Evolutionary conservation across 2,888 invertebrate genomes (phyloP).

Genomic region (Ormyrus labotus): DNA sequence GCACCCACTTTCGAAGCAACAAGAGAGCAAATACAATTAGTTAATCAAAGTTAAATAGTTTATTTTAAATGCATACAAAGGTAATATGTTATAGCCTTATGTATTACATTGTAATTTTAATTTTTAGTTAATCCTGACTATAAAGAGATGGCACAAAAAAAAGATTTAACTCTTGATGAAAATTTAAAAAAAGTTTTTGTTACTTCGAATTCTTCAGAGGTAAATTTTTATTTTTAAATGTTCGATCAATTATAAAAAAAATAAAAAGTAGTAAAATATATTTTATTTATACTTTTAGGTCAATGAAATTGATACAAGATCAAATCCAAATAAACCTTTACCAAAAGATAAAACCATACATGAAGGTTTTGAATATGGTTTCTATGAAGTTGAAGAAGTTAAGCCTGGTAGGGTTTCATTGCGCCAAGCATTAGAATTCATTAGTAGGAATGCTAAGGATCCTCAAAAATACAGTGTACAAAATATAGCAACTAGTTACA

Average conservation of each 20-base stretch:
- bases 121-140: constrained; percentile 79
- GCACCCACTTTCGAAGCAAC: constrained; percentile 84
- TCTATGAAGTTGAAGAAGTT: constrained; percentile 81
- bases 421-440: constrained; percentile 81
- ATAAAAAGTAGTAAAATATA: not conserved
- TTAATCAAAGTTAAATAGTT: constrained; percentile 76
- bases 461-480: constrained; percentile 79
- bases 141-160: constrained; percentile 80
- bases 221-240: constrained; percentile 51
- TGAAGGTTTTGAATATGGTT: constrained; percentile 82
- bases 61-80: not conserved
- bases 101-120: constrained; percentile 15
- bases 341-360: constrained; percentile 79
- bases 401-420: constrained; percentile 82
- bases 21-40: constrained; percentile 80
- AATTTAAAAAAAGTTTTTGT: constrained; percentile 86
- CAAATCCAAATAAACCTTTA: constrained; percentile 77
- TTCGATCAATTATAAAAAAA: too few species aligned
- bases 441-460: constrained; percentile 81
- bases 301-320: constrained; percentile 70
- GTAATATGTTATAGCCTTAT: not conserved
- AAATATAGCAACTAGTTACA: constrained; percentile 83
- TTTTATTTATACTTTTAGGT: constrained; percentile 52
- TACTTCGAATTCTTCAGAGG: constrained; percentile 79
- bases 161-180: constrained; percentile 80